phyloP scores from a whole-genome alignment of 2,113 vertebrate species.

The Bubo blakistoni region DNA sequence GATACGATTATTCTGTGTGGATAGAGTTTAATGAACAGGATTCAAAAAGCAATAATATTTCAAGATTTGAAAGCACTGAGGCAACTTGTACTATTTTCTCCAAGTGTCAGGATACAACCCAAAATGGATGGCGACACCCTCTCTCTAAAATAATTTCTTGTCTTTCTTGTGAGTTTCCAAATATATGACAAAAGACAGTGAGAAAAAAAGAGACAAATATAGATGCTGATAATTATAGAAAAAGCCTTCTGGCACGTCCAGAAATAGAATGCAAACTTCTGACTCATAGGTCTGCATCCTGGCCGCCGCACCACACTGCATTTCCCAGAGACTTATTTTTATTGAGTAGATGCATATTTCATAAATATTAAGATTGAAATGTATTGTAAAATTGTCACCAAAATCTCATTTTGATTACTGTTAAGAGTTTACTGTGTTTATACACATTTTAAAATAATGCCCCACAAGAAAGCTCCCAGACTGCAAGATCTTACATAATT shows the following conservation, averaged over 20 bases:
- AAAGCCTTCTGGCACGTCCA: conserved; percentile 38
- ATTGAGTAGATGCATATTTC: background rate
- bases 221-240: conserved; percentile 55
- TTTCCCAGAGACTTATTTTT: background rate
- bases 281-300: conserved; percentile 46
- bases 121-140: background rate
- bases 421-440: background rate
- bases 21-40: background rate
- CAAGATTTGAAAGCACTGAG: background rate
- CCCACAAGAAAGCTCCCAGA: background rate
- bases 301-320: background rate
- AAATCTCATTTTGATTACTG: background rate
- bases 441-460: background rate
- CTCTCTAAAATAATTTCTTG: background rate
- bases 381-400: background rate
- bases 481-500: background rate
- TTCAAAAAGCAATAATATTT: background rate
- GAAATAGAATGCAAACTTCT: conserved; percentile 40
- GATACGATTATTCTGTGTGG: background rate
- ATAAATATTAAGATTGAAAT: background rate
- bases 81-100: background rate
- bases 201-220: conserved; percentile 38
- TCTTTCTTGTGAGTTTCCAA: conserved; percentile 44
- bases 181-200: conserved; percentile 14
- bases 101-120: background rate